Evolutionary conservation across 1,140 invertebrate species (phyloP), one percentile per base, ranked within the genome.

Genomic region (Melitaea cinxia): DNA sequence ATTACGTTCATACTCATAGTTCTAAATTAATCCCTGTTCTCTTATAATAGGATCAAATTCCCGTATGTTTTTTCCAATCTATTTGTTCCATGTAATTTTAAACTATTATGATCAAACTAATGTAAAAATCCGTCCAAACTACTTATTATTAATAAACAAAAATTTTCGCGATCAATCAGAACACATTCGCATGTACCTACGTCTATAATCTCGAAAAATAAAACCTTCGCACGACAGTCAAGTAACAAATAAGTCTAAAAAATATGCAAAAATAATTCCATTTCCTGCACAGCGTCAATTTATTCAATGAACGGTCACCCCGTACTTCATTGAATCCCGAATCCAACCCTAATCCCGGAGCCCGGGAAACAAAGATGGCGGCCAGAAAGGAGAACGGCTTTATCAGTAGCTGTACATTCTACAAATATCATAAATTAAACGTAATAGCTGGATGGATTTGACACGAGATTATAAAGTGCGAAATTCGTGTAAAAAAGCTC

Each of bases 361-460:
- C 26, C 30, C 53, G 19, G 21, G 42, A 49, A 17, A 63, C 53
- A 63, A 63, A 63, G 61, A 52, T 21, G 52, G 30, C 28, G 33
- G 35, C 30, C 35, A 37, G 14, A 47, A 30, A 49, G 17, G 56
- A 19, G 26, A 19, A 39, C n/a, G 53, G 33, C 33, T 21, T 33
- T 45, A 23, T 15, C 37, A 49, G n/a, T n/a, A n/a, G 42, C 12
- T 47, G 42, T 59, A 59, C 35, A 37, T n/a, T 37, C 57, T 57
- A 37, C 28, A 56, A 64, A 56, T 42, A 42, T 28, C 19, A 62
- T 62, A 62, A 62, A 62, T 62, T 62, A 42, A 7, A 35, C 23
- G 30, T 65, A 57, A 65, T 65, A 58, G 54, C 47, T 37, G 45
- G 24, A 39, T 65, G 54, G 54, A 58, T 39, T 52, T 65, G 54